Evolutionary conservation across 2,888 invertebrate genomes (phyloP).

Genomic region (Caenorhabditis sp.): DNA sequence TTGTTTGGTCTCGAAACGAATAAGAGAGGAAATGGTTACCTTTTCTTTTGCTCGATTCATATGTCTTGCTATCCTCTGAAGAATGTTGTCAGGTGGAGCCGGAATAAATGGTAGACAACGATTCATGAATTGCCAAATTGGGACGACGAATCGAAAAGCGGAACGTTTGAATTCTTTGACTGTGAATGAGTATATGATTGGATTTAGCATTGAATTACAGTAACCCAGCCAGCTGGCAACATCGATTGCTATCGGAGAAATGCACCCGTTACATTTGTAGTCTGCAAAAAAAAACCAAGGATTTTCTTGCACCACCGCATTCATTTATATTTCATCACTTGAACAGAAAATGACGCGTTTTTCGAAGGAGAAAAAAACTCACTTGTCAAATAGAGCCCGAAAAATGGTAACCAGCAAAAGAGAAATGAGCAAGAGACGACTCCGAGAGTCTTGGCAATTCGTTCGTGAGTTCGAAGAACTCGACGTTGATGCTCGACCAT

Average conservation of each 20-base stretch:
- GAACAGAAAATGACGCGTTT: too few species aligned
- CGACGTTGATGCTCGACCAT: conserved; percentile 70
- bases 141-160: conserved; percentile 60
- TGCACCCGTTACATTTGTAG: conserved; percentile 65
- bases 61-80: conserved; percentile 48
- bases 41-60: conserved; percentile 39
- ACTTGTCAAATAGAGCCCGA: conserved; percentile 75
- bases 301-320: neutral
- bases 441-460: conserved; percentile 76
- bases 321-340: neutral
- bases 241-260: conserved; percentile 68
- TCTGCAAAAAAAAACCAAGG: conserved; percentile 55
- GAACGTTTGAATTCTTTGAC: conserved; percentile 70
- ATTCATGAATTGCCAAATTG: conserved; percentile 60
- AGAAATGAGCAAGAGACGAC: conserved; percentile 77
- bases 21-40: conserved; percentile 5
- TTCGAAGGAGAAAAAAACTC: conserved; percentile 62
- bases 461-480: conserved; percentile 72
- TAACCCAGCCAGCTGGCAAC: conserved; percentile 70
- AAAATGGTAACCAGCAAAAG: conserved; percentile 77
- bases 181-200: conserved; percentile 71
- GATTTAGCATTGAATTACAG: conserved; percentile 71
- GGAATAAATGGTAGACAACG: conserved; percentile 55
- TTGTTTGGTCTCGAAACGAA: neutral
- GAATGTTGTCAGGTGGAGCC: conserved; percentile 64